A percentile compares a stretch with the other conserved stretches of the same genome.
Evolutionary conservation across 2,113 vertebrate genomes (phyloP).

Genomic region (Psettodes erumei): DNA sequence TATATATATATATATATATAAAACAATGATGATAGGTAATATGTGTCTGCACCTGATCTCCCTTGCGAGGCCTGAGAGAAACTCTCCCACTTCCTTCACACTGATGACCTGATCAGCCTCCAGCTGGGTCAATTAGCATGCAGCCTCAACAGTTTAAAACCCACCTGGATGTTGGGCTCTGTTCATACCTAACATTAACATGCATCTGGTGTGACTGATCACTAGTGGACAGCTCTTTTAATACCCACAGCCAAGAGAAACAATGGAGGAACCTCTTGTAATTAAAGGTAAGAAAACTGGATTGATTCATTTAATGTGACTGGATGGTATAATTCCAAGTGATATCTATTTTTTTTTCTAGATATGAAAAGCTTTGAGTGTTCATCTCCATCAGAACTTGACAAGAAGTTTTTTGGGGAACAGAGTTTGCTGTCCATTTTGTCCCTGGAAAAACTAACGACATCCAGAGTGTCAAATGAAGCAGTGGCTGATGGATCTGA

Average conservation of each 20-base stretch:
- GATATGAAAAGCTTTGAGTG: conserved; percentile 70
- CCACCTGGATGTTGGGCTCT: too few species aligned
- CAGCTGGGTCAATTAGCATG: conserved; percentile 71
- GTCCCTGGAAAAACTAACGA: conserved; percentile 65
- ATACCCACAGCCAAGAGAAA: neutral
- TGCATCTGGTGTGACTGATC: too few species aligned
- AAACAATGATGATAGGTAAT: too few species aligned
- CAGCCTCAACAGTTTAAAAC: conserved; percentile 48
- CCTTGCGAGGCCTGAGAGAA: neutral
- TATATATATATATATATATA: too few species aligned
- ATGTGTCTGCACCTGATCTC: neutral
- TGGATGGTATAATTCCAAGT: neutral
- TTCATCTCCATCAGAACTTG: conserved; percentile 72
- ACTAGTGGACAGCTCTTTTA: too few species aligned
- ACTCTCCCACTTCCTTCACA: neutral
- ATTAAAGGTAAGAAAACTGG: conserved; percentile 41
- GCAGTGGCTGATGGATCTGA: conserved; percentile 55
- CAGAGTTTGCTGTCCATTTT: conserved; percentile 69
- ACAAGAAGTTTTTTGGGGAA: conserved; percentile 72
- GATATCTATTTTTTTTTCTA: conserved; percentile 20
- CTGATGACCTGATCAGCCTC: conserved; percentile 39
- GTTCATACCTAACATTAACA: too few species aligned
- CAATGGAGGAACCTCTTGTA: conserved; percentile 54
- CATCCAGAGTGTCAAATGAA: conserved; percentile 37
- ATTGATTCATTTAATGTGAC: accelerated